These are phyloP conservation scores for Agrilus mali DNA, from an alignment of 2,888 invertebrate species.

Conservation along the genomic window DNA sequence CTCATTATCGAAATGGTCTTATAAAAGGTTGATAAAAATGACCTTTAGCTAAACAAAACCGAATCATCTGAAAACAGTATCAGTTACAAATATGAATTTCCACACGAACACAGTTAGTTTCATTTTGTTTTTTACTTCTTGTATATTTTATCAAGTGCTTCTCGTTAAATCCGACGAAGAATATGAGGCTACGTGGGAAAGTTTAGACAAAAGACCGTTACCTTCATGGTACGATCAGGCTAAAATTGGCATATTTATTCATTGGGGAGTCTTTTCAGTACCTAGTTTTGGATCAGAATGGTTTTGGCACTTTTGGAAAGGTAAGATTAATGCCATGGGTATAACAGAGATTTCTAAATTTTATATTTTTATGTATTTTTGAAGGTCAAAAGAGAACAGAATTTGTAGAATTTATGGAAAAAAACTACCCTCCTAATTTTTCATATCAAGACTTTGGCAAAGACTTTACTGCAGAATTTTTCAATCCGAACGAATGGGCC, in stretches of 20 bases:
- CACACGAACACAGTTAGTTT: too few species aligned
- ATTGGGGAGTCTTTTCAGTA: conserved; percentile 89
- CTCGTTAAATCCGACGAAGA: conserved; percentile 32
- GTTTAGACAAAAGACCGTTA: conserved; percentile 69
- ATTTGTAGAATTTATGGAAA: conserved; percentile 52
- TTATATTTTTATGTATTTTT: too few species aligned
- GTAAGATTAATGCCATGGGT: conserved; percentile 28
- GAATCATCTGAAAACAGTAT: not conserved
- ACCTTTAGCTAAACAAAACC: too few species aligned
- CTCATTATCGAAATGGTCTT: too few species aligned
- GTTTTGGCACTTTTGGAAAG: conserved; percentile 75
- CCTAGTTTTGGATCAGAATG: conserved; percentile 73
- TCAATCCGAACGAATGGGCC: conserved; percentile 69
- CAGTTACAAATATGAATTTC: not conserved
- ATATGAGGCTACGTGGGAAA: conserved; percentile 68
- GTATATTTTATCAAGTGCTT: too few species aligned
- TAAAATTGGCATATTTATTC: conserved; percentile 85
- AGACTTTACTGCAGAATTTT: conserved; percentile 80
- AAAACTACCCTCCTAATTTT: conserved; percentile 69
- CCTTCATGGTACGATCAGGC: conserved; percentile 83
- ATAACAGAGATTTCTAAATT: too few species aligned
- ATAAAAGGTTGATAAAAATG: too few species aligned
- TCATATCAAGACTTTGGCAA: conserved; percentile 81
- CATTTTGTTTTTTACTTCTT: too few species aligned
- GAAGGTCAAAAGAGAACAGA: conserved; percentile 16